Evolutionary conservation across 2,888 invertebrate species (phyloP), one percentile per base, ranked within the genome.

Genomic region (Drosophila leonis): DNA sequence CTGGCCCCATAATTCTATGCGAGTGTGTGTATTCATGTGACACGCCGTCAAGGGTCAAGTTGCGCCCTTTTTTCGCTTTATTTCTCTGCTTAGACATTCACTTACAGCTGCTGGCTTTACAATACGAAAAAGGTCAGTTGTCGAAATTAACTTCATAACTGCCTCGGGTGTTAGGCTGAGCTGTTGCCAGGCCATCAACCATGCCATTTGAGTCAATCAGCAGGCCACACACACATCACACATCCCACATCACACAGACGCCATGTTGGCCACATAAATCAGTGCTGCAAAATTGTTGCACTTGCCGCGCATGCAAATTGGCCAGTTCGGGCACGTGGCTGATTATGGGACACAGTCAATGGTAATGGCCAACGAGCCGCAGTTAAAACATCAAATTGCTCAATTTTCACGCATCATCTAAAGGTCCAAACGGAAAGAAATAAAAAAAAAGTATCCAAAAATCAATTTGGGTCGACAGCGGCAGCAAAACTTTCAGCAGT

Each of bases 301-400:
- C 29, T 78, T 51, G 52, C 6, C 51, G 35, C 27, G 27, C 67
- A 78, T 78, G 76, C 70, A 81, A 78, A 72, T 56, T 56, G 54
- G 39, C 39, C 37, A 18, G 24, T 1, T 13, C 13, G n/a, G n/a
- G 6, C 52, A 15, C 15, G 5, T 24, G 37, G 67, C 80, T 77
- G 86, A 77, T 85, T 80, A 72, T 74, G 46, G 61, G n/a, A 59
- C 39, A 55, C 31, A 62, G 48, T 15, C 39, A 48, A 46, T 24
- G 44, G 55, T 46, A 84, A 70, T 71, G 64, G 56, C 70, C 72
- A 72, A 52, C 61, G 39, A 68, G 68, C 83, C 70, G 72, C 82
- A 87, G 88, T 82, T 84, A 82, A 65, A 75, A 52, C 70, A 60
- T 63, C 24, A 90, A 88, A 87, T 88, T 75, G 90, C 87, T 87